Conservation (phyloP, 2,888 invertebrate species). For the Acrocyrtus sp. region DNA sequence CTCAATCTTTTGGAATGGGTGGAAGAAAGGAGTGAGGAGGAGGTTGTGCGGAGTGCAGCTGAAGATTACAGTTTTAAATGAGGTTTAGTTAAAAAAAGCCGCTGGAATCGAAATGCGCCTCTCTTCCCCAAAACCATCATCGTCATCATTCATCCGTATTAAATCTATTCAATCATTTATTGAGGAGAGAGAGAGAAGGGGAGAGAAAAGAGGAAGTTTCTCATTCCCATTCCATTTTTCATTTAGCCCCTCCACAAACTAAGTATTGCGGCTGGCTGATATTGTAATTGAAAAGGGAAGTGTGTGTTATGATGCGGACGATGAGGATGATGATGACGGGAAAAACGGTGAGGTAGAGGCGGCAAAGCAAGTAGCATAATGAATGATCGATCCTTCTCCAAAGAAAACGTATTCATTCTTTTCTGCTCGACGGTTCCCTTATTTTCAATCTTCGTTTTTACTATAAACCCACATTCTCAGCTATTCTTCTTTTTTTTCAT, state of each 20-base stretch:
- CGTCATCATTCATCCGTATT: not conserved
- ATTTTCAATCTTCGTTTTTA: no score
- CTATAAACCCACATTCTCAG: no score
- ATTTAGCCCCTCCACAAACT: not conserved
- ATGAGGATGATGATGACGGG: not conserved
- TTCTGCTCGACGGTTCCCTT: not conserved
- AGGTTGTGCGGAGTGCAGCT: no score
- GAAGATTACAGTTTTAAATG: no score
- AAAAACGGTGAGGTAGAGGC: not conserved
- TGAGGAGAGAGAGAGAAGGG: not conserved
- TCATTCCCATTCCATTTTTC: not conserved
- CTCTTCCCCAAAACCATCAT: no score
- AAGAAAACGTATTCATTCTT: no score
- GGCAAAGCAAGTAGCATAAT: not conserved
- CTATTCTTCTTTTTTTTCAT: no score
- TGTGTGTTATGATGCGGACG: not conserved
- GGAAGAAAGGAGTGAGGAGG: no score
- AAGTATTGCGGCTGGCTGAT: not conserved
- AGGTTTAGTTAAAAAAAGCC: no score
- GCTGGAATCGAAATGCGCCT: no score
- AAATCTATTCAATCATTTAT: not conserved
- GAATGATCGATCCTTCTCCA: not conserved
- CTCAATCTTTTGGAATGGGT: no score
- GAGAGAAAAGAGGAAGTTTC: not conserved
- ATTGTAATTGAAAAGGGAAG: not conserved